Evolutionary conservation across 1,140 invertebrate genomes (phyloP), one percentile per base, ranked within the genome.

Genomic region (Lineus longissimus): DNA sequence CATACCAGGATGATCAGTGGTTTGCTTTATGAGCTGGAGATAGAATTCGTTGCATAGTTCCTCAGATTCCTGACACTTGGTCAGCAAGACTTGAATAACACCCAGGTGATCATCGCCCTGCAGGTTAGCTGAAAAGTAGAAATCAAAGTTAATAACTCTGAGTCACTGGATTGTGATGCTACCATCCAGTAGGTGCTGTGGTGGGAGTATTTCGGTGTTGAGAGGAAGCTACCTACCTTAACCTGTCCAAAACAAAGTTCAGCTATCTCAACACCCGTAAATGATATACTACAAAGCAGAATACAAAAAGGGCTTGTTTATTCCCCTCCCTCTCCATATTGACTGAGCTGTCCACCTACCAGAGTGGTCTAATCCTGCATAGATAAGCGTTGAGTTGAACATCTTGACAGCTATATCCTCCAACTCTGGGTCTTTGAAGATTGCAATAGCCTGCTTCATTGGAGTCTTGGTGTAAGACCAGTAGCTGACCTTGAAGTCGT

Each of bases 1-100:
- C 64, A 57, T 74, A 83, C 81, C 80, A 72, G 84, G 82, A 74
- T 85, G 82, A 73, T 96, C 94, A 0, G 94, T 96, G 0, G 94
- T 97, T 84, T 94, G 89, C 81, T 94, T 97, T 55, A 97, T 92
- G 4, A 97, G 85, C 75, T 97, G 94, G 41, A 97, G 85, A 78
- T 94, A 97, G 51, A 96, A 83, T 82, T 98, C 95, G 70, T 92
- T 93, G 17, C 95, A 84, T 19, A 97, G 80, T 43, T 88, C 86
- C 57, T 81, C 77, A 63, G 70, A 78, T 74, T 96, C 93, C 89
- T 96, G 90, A 68, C 92, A 94, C 63, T 91, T 87, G 69, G 95
- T 93, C 81, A 97, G 87, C 57, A 97, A 87, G 0, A 86, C 88
- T 82, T 97, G 94, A 33, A 95, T 89, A 2, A 95, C 85, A 62